Conservation (phyloP, 2,888 invertebrate genomes). For the Nysson spinosus region DNA sequence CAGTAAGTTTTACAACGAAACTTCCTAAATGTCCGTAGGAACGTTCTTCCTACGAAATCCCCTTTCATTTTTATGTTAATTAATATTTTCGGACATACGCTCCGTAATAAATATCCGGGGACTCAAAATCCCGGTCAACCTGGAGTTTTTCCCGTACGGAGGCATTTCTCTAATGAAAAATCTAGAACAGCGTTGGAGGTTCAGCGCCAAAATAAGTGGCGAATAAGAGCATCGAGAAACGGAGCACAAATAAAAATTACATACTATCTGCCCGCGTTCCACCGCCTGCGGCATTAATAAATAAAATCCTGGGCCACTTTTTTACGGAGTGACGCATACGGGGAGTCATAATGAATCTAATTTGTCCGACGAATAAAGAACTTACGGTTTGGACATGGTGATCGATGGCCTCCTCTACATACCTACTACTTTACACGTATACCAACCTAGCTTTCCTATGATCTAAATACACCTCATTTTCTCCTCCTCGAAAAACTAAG, state of each 20-base stretch:
- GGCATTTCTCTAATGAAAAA: background rate
- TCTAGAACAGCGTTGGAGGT: constrained; percentile 4
- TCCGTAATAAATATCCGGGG: too few relatives aligned
- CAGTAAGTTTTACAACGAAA: constrained; percentile 47
- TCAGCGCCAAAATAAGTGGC: constrained; percentile 14
- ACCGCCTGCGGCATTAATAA: constrained; percentile 44
- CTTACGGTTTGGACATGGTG: constrained; percentile 39
- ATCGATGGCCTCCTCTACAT: constrained; percentile 49
- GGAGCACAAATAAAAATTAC: constrained; percentile 44
- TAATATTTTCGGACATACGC: constrained; percentile 21
- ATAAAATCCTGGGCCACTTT: constrained; percentile 41
- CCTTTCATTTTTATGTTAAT: constrained; percentile 8
- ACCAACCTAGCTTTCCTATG: constrained; percentile 47
- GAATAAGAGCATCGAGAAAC: constrained; percentile 25
- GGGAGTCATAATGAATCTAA: constrained; percentile 58
- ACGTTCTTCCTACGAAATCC: constrained; percentile 20
- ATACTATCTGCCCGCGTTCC: constrained; percentile 29
- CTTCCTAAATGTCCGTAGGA: constrained; percentile 46
- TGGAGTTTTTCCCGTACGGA: background rate
- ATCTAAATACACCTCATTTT: constrained; percentile 49
- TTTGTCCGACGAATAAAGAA: constrained; percentile 55
- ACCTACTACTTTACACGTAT: constrained; percentile 29
- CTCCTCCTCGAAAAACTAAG: background rate
- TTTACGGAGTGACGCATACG: constrained; percentile 33
- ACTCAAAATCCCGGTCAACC: too few relatives aligned